phyloP scores from a whole-genome alignment of 2,113 vertebrate genomes.

The Speoplatyrhinus poulsoni region DNA sequence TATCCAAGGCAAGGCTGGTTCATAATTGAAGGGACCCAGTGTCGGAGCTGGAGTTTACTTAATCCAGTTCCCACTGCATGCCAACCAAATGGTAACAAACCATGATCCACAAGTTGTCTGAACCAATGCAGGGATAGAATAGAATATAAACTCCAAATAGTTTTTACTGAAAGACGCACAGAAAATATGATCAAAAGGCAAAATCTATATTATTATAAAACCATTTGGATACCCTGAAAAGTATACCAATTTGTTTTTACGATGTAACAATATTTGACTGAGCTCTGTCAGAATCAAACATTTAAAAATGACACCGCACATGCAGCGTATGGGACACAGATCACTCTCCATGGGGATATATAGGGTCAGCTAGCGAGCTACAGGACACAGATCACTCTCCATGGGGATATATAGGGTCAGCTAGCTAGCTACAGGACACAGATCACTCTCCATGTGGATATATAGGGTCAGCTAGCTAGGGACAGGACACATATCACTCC shows the following conservation, averaged over 20 bases:
- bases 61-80: constrained; percentile 40
- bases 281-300: background rate
- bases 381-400: too few relatives aligned
- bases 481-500: background rate
- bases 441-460: background rate
- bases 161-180: background rate
- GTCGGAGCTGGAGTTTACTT: constrained; percentile 52
- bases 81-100: too few relatives aligned
- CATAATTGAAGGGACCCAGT: constrained; percentile 54
- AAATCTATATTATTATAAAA: too few relatives aligned
- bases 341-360: background rate
- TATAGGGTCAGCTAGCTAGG: constrained; percentile 22
- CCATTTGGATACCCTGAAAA: too few relatives aligned
- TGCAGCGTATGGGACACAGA: too few relatives aligned
- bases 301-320: background rate
- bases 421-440: constrained; percentile 37
- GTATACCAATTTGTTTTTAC: too few relatives aligned
- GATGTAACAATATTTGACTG: too few relatives aligned
- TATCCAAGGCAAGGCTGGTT: constrained; percentile 40
- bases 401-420: background rate
- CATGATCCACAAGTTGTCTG: too few relatives aligned
- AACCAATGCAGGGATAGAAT: background rate
- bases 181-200: background rate
- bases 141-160: background rate
- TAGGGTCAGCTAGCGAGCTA: constrained; percentile 17